Evolutionary conservation across 2,797 vertebrate genomes (phyloP).

Genomic region (Pangasius larnaudii): DNA sequence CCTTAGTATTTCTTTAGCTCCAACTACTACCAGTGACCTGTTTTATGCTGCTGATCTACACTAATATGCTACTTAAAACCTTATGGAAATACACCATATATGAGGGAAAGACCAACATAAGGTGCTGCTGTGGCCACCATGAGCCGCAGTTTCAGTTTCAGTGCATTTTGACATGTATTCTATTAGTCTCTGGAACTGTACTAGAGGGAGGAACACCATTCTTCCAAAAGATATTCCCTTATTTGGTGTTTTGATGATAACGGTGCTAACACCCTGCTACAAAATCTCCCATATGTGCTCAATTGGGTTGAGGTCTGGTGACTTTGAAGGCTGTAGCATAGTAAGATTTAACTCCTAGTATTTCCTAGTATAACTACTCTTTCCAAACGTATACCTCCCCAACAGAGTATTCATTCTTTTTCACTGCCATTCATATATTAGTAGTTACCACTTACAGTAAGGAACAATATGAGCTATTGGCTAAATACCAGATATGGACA

Average conservation of each 20-base stretch:
- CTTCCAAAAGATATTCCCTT: not conserved
- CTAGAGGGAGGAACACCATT: not conserved
- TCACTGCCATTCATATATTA: not conserved
- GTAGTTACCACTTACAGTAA: not conserved
- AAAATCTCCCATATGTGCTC: not conserved
- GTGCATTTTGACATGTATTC: not conserved
- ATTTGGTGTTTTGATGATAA: not conserved
- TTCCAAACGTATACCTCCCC: no score
- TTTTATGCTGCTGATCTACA: not conserved
- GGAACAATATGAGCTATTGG: not conserved
- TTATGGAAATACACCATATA: not conserved
- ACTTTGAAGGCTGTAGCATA: no score
- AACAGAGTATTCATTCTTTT: not conserved
- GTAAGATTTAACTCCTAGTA: no score
- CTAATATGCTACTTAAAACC: not conserved
- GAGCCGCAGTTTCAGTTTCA: not conserved
- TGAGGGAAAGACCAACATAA: not conserved
- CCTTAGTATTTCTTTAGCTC: not conserved
- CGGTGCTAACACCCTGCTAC: not conserved
- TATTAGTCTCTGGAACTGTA: not conserved
- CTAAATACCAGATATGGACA: not conserved
- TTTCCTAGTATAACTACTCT: no score
- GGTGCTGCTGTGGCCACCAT: not conserved
- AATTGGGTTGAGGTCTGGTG: not conserved
- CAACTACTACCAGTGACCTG: not conserved